Conservation (phyloP, 1,140 invertebrate genomes). For the Piezodorus guildinii region DNA sequence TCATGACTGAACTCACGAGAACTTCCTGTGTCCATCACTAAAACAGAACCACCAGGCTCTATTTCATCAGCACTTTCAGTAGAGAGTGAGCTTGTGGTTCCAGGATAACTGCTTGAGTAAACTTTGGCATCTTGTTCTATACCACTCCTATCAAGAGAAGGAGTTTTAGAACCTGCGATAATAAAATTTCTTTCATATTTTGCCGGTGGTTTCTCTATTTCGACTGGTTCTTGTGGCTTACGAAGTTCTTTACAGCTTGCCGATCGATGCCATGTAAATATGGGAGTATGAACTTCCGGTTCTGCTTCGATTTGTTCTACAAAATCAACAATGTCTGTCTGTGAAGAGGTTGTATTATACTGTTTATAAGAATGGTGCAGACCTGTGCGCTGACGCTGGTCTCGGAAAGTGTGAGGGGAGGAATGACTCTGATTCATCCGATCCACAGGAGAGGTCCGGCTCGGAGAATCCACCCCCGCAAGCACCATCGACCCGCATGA, state of each 20-base stretch:
- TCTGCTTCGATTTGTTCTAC: slow-evolving; percentile 31
- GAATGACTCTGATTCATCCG: slow-evolving; percentile 19
- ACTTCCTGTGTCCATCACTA: slow-evolving; percentile 29
- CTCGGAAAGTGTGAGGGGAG: slow-evolving; percentile 23
- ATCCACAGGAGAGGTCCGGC: slow-evolving; percentile 30
- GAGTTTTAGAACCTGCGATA: slow-evolving; percentile 29
- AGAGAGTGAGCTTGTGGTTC: slow-evolving; percentile 50
- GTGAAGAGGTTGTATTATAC: slow-evolving; percentile 27
- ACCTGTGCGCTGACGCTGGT: slow-evolving; percentile 23
- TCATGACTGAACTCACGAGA: slow-evolving; percentile 51
- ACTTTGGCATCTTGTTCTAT: slow-evolving; percentile 41
- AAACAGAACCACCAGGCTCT: slow-evolving; percentile 30
- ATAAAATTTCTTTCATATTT: slow-evolving; percentile 30
- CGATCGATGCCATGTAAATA: slow-evolving; percentile 57
- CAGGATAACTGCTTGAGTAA: slow-evolving; percentile 74
- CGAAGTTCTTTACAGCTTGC: slow-evolving; percentile 47
- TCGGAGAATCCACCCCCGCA: slow-evolving; percentile 31
- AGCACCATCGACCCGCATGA: slow-evolving; percentile 45
- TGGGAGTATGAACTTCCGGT: slow-evolving; percentile 32
- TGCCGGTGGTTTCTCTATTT: slow-evolving; percentile 17
- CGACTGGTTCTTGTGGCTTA: slow-evolving; percentile 18
- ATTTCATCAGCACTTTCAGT: slow-evolving; percentile 47
- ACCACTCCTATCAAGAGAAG: slow-evolving; percentile 28
- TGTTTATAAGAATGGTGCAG: slow-evolving; percentile 25
- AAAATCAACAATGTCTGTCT: slow-evolving; percentile 30